A percentile compares a stretch with the other conserved stretches of the same genome.
Evolutionary conservation across 1,140 invertebrate species (phyloP).

Genomic region (Rhagoletis zephyria): DNA sequence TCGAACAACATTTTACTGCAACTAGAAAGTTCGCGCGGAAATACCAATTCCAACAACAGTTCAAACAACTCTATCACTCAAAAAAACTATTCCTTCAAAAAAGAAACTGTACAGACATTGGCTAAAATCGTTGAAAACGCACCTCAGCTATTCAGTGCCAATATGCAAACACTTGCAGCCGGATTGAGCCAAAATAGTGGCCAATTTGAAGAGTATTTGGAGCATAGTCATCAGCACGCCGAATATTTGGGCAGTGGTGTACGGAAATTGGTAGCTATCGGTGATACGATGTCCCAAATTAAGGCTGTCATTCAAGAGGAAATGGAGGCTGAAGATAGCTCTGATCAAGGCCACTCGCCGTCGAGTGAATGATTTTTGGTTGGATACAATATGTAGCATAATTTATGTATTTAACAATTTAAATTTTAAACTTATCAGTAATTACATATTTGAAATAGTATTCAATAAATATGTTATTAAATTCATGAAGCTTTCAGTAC

Average conservation of each 20-base stretch:
- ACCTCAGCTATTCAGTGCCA: conserved; percentile 58
- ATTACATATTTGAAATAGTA: conserved; percentile 56
- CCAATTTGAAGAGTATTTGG: conserved; percentile 55
- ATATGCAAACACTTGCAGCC: conserved; percentile 13
- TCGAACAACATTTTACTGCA: conserved; percentile 66
- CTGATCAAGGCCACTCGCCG: conserved; percentile 53
- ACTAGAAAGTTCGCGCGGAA: conserved; percentile 60
- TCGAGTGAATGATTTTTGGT: conserved; percentile 31
- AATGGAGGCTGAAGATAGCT: conserved; percentile 26
- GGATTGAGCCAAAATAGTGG: conserved; percentile 38
- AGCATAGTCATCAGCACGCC: conserved; percentile 57
- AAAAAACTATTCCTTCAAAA: too few relatives aligned
- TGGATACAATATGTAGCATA: neutral
- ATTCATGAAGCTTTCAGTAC: conserved; percentile 63
- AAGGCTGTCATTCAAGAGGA: conserved; percentile 55
- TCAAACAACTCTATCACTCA: too few relatives aligned
- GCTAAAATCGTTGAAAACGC: conserved; percentile 65
- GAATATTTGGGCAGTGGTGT: conserved; percentile 63
- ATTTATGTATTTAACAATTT: conserved; percentile 33
- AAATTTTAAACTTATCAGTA: neutral
- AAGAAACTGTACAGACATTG: conserved; percentile 59
- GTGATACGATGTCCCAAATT: conserved; percentile 62
- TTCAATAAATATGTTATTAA: conserved; percentile 63
- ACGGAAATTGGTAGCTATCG: conserved; percentile 64
- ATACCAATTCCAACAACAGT: conserved; percentile 38